A percentile compares a stretch with the other conserved stretches of the same genome.
These are phyloP conservation scores for Lasius fuliginosus DNA, from an alignment of 2,888 invertebrate species.

Conservation along the genomic window DNA sequence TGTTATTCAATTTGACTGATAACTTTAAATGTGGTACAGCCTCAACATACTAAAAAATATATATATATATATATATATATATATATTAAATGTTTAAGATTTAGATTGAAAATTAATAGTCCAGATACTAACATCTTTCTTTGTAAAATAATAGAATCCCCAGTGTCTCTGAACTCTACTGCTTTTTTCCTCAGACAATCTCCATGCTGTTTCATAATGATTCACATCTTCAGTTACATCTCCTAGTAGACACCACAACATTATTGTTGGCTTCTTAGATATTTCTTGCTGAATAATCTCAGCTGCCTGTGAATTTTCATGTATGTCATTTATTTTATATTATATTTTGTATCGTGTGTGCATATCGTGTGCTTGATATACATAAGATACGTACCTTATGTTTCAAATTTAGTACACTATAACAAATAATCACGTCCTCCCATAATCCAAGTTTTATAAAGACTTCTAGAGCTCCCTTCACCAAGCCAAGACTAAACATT, in stretches of 20 bases:
- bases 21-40: slow-evolving; percentile 94
- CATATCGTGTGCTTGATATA: not conserved
- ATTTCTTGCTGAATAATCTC: slow-evolving; percentile 94
- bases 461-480: slow-evolving; percentile 94
- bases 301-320: slow-evolving; percentile 90
- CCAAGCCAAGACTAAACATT: slow-evolving; percentile 93
- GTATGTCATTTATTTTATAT: slow-evolving; percentile 7
- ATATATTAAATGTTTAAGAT: slow-evolving; percentile 12
- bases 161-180: slow-evolving; percentile 96
- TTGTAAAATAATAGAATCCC: slow-evolving; percentile 92
- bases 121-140: slow-evolving; percentile 87
- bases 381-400: slow-evolving; percentile 90
- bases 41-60: slow-evolving; percentile 89
- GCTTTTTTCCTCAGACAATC: slow-evolving; percentile 93
- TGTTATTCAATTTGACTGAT: slow-evolving; percentile 94
- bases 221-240: slow-evolving; percentile 93
- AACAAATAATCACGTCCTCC: slow-evolving; percentile 97
- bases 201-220: slow-evolving; percentile 97
- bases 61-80: not conserved
- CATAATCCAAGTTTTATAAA: slow-evolving; percentile 93
- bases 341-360: not conserved
- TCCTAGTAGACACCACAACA: slow-evolving; percentile 96
- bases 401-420: slow-evolving; percentile 92
- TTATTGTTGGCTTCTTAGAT: slow-evolving; percentile 92
- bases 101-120: not conserved